Evolutionary conservation across 2,888 invertebrate species (phyloP).

Genomic region (Stomorhina lunata): DNA sequence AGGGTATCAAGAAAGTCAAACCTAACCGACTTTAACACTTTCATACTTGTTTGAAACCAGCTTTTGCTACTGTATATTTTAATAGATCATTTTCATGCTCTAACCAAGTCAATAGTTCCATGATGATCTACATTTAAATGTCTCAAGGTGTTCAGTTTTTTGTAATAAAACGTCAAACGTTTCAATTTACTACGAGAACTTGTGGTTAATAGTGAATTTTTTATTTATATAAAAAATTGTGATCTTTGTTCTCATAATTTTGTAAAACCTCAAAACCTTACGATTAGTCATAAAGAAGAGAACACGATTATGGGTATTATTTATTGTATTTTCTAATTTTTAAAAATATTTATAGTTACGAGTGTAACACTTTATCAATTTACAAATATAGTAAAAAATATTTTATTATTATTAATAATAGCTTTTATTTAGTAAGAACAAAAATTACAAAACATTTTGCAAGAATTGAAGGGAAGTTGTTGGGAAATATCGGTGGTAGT

Average conservation of each 20-base stretch:
- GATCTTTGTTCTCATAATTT: neutral
- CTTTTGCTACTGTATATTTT: no score
- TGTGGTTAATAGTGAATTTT: neutral
- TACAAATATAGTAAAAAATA: neutral
- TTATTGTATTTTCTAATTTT: slow-evolving; percentile 20
- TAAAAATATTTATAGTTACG: slow-evolving; percentile 6
- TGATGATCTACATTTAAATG: neutral
- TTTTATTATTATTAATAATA: neutral
- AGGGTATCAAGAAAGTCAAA: no score
- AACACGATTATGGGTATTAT: neutral
- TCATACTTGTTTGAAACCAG: no score
- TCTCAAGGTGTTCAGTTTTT: neutral
- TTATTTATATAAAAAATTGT: neutral
- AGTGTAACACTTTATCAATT: slow-evolving; percentile 24
- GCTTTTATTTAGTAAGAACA: neutral
- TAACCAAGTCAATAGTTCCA: neutral
- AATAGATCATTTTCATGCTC: neutral
- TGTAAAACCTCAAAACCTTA: neutral
- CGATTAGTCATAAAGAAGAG: neutral
- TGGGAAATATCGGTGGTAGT: no score
- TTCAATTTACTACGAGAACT: neutral
- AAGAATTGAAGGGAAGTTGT: no score
- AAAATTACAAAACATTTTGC: neutral
- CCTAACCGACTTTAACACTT: no score
- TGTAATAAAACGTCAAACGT: neutral